phyloP scores from a whole-genome alignment of 2,113 vertebrate genomes.

The Phycodurus eques region DNA sequence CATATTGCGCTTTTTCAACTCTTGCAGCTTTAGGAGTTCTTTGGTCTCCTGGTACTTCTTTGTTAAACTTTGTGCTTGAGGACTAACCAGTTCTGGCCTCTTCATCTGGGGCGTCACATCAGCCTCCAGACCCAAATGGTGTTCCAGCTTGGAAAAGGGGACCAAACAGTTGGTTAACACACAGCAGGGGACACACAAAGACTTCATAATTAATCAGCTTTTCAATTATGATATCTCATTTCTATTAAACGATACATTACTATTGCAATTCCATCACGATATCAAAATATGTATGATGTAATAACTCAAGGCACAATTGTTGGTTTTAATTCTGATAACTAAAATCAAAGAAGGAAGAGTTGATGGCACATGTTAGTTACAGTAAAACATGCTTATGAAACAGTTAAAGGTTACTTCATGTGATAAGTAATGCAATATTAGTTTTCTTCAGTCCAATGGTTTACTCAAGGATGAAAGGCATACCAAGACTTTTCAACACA shows the following conservation, averaged over 20 bases:
- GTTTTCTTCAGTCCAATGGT: conserved; percentile 58
- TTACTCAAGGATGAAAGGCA: conserved; percentile 63
- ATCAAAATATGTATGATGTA: conserved; percentile 32
- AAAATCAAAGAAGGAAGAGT: conserved; percentile 60
- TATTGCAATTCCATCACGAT: conserved; percentile 36
- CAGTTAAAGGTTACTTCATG: conserved; percentile 67
- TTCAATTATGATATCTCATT: conserved; percentile 38
- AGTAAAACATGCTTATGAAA: conserved; percentile 73
- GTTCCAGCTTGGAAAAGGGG: conserved; percentile 85
- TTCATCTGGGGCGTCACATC: conserved; percentile 77
- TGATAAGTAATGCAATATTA: conserved; percentile 73
- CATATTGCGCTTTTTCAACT: conserved; percentile 81
- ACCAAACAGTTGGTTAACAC: conserved; percentile 84
- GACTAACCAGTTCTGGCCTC: conserved; percentile 80
- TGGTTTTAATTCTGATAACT: conserved; percentile 48
- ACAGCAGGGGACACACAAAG: conserved; percentile 75
- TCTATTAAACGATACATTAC: conserved; percentile 31
- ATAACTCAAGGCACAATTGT: conserved; percentile 44
- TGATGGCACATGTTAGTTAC: conserved; percentile 70
- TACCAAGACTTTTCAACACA: conserved; percentile 46
- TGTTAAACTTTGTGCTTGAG: conserved; percentile 81
- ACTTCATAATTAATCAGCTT: conserved; percentile 60
- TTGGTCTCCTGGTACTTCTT: conserved; percentile 84
- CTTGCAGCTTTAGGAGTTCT: conserved; percentile 81
- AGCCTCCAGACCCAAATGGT: conserved; percentile 79